phyloP scores from a whole-genome alignment of 2,888 invertebrate genomes.

The Drosophila subquinaria region DNA sequence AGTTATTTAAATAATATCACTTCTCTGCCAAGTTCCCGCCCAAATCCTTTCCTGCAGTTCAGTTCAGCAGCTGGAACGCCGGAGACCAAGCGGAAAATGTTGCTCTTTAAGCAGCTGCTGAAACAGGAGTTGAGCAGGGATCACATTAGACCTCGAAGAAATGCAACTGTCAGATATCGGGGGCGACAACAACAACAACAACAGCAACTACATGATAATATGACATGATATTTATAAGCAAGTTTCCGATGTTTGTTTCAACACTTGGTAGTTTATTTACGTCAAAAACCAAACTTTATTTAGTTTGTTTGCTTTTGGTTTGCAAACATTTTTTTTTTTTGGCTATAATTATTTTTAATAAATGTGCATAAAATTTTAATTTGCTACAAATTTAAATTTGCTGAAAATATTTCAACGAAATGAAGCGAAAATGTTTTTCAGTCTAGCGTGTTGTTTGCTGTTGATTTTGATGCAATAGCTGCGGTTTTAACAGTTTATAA shows the following conservation, averaged over 20 bases:
- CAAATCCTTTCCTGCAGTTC: constrained; percentile 41
- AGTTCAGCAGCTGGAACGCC: constrained; percentile 55
- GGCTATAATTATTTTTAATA: constrained; percentile 10
- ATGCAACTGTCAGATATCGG: not conserved
- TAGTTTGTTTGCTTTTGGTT: not conserved
- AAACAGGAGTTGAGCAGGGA: constrained; percentile 44
- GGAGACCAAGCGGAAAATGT: constrained; percentile 60
- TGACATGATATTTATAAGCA: not conserved
- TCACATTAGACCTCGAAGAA: constrained; percentile 15
- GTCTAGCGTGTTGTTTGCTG: not conserved
- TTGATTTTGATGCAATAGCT: constrained; percentile 42
- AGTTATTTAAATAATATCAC: not conserved
- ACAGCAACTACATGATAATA: not conserved
- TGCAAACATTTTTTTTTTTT: not conserved
- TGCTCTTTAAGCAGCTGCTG: constrained; percentile 54
- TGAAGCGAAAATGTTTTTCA: not conserved
- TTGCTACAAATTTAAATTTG: not conserved
- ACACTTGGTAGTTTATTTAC: constrained; percentile 19
- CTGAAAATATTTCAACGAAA: not conserved
- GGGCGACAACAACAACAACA: constrained; percentile 8
- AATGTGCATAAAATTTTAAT: constrained; percentile 1
- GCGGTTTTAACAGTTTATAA: constrained; percentile 74
- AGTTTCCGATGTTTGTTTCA: not conserved
- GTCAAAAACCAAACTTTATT: not conserved
- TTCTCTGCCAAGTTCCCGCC: constrained; percentile 15